These are phyloP conservation scores for Pteropus alecto DNA, from an alignment of 2,113 vertebrate species.

Conservation along the genomic window DNA sequence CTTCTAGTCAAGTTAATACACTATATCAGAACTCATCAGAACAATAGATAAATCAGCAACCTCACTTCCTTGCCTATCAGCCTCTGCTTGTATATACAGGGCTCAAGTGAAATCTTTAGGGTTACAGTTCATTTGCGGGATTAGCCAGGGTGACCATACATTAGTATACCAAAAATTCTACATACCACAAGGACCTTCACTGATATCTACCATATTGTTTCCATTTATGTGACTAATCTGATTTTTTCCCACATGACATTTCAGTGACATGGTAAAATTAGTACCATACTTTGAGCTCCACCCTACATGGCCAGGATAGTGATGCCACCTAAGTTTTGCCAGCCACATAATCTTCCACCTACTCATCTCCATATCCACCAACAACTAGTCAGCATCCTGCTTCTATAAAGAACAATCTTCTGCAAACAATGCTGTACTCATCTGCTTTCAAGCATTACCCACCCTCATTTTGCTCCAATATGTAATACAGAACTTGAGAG, in stretches of 20 bases:
- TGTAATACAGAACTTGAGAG: not conserved
- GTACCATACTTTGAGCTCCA: not conserved
- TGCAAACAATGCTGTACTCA: not conserved
- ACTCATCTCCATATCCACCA: not conserved
- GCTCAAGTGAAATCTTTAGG: not conserved
- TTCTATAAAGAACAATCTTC: not conserved
- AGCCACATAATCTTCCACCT: not conserved
- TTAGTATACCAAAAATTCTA: not conserved
- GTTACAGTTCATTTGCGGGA: not conserved
- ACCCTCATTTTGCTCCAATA: not conserved
- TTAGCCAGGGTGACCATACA: not conserved
- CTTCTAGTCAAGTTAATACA: not conserved
- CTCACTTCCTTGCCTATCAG: not conserved
- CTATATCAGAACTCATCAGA: no score
- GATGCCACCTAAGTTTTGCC: not conserved
- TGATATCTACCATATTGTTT: not conserved
- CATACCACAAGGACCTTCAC: not conserved
- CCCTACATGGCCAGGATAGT: not conserved
- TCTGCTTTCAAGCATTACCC: not conserved
- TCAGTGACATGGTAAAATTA: not conserved
- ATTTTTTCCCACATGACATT: not conserved
- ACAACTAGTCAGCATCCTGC: not conserved
- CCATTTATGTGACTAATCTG: not conserved
- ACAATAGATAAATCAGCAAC: not conserved
- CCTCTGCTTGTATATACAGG: not conserved